Base-by-base conservation (phyloP, 2,888 invertebrate genomes). In the Fabriciana adippe region DNA sequence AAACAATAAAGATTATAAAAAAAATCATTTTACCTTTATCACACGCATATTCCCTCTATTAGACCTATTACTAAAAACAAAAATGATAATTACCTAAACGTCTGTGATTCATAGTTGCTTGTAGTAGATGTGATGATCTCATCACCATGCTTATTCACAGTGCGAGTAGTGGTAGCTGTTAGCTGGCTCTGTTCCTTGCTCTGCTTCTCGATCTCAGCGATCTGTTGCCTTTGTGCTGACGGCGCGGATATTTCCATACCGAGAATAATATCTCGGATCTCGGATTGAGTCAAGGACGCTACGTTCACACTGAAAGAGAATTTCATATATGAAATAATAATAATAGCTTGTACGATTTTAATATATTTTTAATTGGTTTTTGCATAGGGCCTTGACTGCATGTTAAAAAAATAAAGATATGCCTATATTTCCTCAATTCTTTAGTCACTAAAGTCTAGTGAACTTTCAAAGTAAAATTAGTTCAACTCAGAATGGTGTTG, bases 241-340 rank as follows among this genome's bases (percentile, higher is more conserved):
- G 99, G 99, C 1, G 99, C 99, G 15, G 99, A 99, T 75, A 99
- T 99, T 93, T 99, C 99, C 99, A 99, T 99, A 80, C 99, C 99
- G 71, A 99, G 94, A 80, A 99, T 99, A 75, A 99, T 99, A 88
- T 99, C 99, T 67, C 99, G 96, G 84, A 99, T 99, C 93, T 99
- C 99, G 0, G 99, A 99, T 84, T 99, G 99, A 0, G 99, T 99
- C 53, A 99, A 93, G 0, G 99, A 99, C 0, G 99, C 99, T 0
- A 99, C 99, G 85, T 99, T 99, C 0, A 99, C 99, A 82, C 95
- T 96, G 85, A 41, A 53, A 53, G 1, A 4, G 16, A 35, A 15
- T 3, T 8, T 8, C 16, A n/a, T 55, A 4, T 15, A 15, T 26
- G 13, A 8, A 51, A 51, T 18, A 18, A 18, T 18, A 18, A 18